phyloP scores from a whole-genome alignment of 37 sponge, comb jelly and placozoan genomes.

The Axinella damicornis region DNA sequence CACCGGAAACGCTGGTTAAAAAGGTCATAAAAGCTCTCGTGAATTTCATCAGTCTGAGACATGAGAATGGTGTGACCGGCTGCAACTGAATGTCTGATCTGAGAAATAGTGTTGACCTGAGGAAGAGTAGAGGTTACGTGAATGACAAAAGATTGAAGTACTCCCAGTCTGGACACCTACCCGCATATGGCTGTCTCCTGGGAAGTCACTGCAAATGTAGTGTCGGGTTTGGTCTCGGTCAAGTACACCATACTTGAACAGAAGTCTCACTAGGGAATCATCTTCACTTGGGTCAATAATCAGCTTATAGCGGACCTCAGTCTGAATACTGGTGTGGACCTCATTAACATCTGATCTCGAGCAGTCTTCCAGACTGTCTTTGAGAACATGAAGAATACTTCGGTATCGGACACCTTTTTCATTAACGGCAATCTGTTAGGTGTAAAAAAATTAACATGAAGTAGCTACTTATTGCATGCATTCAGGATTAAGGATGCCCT shows the following conservation, averaged over 20 bases:
- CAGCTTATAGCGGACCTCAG: conserved; percentile 59
- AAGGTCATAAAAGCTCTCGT: conserved; percentile 81
- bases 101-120: conserved; percentile 66
- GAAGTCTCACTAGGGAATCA: conserved; percentile 54
- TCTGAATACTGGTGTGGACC: neutral
- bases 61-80: conserved; percentile 70
- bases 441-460: neutral
- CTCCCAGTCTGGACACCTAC: conserved; percentile 1
- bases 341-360: neutral
- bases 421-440: neutral
- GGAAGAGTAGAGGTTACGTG: neutral
- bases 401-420: neutral
- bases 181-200: conserved; percentile 32
- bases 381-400: conserved; percentile 50
- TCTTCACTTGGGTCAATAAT: conserved; percentile 69
- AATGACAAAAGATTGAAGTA: neutral
- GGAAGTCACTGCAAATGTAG: conserved; percentile 53
- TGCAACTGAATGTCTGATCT: conserved; percentile 69
- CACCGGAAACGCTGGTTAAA: conserved; percentile 57
- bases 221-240: conserved; percentile 7
- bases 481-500: no score
- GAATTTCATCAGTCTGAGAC: conserved; percentile 75
- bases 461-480: no score
- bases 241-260: conserved; percentile 45
- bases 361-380: conserved; percentile 46